These are phyloP conservation scores for Therioaphis trifolii DNA, from an alignment of 2,888 invertebrate species.

Conservation along the genomic window DNA sequence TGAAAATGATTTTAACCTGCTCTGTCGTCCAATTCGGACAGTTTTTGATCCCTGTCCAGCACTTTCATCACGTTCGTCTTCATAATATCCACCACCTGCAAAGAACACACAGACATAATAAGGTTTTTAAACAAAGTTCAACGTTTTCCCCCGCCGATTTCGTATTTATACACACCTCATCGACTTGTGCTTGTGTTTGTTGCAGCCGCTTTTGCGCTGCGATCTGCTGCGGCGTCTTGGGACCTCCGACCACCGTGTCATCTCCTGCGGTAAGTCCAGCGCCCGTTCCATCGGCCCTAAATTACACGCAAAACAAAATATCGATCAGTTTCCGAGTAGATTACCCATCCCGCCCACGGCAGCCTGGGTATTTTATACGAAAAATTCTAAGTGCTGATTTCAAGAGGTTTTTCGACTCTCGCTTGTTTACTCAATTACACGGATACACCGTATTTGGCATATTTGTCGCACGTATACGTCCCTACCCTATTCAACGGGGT, in stretches of 20 bases:
- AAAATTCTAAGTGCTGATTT: neutral
- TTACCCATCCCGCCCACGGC: neutral
- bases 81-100: conserved; percentile 91
- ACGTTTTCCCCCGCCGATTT: neutral
- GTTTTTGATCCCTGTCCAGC: conserved; percentile 92
- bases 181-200: conserved; percentile 87
- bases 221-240: conserved; percentile 85
- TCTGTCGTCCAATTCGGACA: conserved; percentile 93
- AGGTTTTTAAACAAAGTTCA: neutral
- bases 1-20: conserved; percentile 72
- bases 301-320: neutral
- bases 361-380: neutral
- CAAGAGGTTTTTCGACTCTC: neutral
- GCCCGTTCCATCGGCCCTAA: conserved; percentile 68
- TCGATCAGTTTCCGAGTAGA: neutral
- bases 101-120: neutral
- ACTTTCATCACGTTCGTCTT: conserved; percentile 96
- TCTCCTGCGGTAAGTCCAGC: conserved; percentile 76
- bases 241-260: conserved; percentile 88
- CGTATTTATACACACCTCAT: conserved; percentile 71
- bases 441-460: neutral
- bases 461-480: too few relatives aligned
- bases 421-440: neutral
- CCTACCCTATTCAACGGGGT: too few relatives aligned
- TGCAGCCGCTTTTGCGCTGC: conserved; percentile 85